Base-by-base conservation (phyloP, 1,140 invertebrate species). In the Halesus radiatus region DNA sequence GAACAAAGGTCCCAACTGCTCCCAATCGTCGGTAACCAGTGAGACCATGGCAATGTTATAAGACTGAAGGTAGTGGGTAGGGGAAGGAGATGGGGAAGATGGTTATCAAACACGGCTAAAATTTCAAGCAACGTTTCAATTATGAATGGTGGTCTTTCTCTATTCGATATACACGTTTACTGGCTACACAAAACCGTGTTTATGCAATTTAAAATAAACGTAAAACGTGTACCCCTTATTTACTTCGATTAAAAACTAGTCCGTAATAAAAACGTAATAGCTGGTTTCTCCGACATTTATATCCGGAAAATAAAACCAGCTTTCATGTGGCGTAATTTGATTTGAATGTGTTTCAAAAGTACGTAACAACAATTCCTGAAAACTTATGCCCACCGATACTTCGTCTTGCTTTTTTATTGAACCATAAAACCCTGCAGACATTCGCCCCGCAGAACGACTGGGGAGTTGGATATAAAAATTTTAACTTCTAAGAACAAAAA, bases 341-440 rank as follows among this genome's bases (percentile, higher is more conserved):
- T 70, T 70, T 70, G 32, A 50, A 70, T 70, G 66, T 70, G 66
- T 70, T 70, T 50, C 23, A n/a, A 70, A 70, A 70, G 66, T 70
- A 70, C 37, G n/a, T 70, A 70, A 70, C 66, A 70, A 70, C 66
- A 70, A 70, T 70, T 23, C 66, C 66, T 70, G n/a, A 70, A 70
- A 70, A 70, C 66, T 70, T 70, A 70, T 70, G 66, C 66, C 66
- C 45, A 70, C 32, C 66, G 66, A 70, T 70, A 70, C 66, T 70
- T 50, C 66, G 66, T 70, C 66, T 70, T 50, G 37, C 66, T 22
- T 16, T 66, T 70, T 70, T 70, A 70, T 70, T 50, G 66, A 50
- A 37, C n/a, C 37, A 70, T 70, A 70, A 70, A 70, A 70, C 66
- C 66, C 37, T 70, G 10, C 66, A 70, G 66, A 70, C 66, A 70